phyloP scores from a whole-genome alignment of 2,113 vertebrate species.

The Gymnorhina tibicen region DNA sequence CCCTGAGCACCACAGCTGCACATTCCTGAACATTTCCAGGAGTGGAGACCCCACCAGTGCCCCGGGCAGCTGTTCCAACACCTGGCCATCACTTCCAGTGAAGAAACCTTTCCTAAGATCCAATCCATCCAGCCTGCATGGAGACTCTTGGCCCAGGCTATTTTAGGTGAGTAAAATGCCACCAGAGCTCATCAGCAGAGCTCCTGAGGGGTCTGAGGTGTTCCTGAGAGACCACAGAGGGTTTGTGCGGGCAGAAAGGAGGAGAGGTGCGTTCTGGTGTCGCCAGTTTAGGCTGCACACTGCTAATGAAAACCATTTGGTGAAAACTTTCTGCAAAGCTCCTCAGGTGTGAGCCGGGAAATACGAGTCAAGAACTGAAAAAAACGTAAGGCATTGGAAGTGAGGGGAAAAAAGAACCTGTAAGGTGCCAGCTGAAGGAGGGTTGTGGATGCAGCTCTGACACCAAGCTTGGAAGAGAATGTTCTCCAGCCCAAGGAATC shows the following conservation, averaged over 20 bases:
- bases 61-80: neutral
- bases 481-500: neutral
- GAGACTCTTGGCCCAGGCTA: neutral
- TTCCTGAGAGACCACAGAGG: neutral
- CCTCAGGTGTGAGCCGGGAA: neutral
- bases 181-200: neutral
- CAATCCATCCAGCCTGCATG: neutral
- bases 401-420: neutral
- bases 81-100: neutral
- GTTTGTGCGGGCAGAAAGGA: neutral
- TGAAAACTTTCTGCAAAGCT: neutral
- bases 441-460: neutral
- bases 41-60: neutral
- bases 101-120: neutral
- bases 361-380: neutral
- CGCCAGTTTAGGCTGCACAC: neutral
- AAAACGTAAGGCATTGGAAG: neutral
- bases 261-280: fast-evolving
- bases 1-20: neutral
- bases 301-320: neutral
- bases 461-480: neutral
- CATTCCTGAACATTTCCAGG: neutral
- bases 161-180: neutral
- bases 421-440: neutral
- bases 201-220: neutral